phyloP scores from a whole-genome alignment of 2,888 invertebrate genomes.

The Dynastes maya region DNA sequence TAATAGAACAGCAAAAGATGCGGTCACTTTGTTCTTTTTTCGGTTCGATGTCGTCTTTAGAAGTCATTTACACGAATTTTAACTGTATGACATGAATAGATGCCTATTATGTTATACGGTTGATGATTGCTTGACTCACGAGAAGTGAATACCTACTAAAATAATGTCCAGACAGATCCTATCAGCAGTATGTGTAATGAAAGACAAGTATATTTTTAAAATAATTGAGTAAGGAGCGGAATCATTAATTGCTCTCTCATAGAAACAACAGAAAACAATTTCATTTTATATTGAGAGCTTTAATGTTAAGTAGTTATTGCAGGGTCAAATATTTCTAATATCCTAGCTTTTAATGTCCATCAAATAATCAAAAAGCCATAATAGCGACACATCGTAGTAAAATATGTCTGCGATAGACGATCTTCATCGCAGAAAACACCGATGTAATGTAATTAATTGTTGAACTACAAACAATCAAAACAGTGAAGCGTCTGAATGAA shows the following conservation, averaged over 20 bases:
- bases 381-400: no score
- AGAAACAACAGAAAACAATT: no score
- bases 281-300: no score
- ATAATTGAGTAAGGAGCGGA: background rate
- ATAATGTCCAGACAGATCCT: constrained; percentile 31
- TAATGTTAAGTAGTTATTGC: no score
- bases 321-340: no score
- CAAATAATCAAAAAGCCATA: no score
- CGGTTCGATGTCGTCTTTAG: constrained; percentile 11
- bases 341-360: no score
- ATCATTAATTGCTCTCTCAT: background rate
- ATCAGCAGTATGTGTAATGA: constrained; percentile 19
- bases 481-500: no score
- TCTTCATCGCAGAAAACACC: no score
- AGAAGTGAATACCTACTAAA: constrained; percentile 15
- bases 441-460: no score
- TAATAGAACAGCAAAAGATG: background rate
- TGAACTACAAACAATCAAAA: no score
- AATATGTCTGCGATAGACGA: no score
- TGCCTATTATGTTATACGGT: background rate
- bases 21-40: constrained; percentile 8
- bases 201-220: constrained; percentile 9
- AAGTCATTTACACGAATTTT: constrained; percentile 2
- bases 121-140: constrained; percentile 1
- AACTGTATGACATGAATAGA: background rate